Evolutionary conservation across 1,140 invertebrate species (phyloP).

Genomic region (Saxidomus purpurata): DNA sequence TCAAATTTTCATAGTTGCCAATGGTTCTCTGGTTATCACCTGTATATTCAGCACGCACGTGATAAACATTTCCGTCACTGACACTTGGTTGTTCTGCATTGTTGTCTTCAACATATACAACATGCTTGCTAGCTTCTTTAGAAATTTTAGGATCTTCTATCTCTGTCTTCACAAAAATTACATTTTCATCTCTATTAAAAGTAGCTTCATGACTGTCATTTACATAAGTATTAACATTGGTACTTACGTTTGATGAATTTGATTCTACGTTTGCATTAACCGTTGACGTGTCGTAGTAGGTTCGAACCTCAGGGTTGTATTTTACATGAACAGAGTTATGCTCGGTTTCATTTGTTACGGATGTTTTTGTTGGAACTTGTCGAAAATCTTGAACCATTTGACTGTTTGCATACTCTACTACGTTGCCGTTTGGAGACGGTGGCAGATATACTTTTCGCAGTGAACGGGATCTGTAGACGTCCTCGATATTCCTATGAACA

Average conservation of each 20-base stretch:
- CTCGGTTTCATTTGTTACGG: not conserved
- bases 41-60: conserved; percentile 19
- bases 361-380: not conserved
- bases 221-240: not conserved
- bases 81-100: not conserved
- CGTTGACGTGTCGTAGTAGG: not conserved
- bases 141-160: not conserved
- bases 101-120: not conserved
- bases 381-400: not conserved
- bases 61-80: not conserved
- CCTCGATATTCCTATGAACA: conserved; percentile 48
- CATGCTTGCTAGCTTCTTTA: not conserved
- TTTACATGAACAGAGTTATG: not conserved
- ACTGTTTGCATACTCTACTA: not conserved
- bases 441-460: conserved; percentile 1
- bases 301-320: not conserved
- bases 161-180: not conserved
- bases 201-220: not conserved
- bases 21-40: not conserved
- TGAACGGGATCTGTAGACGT: conserved; percentile 38
- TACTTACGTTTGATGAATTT: not conserved
- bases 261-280: not conserved
- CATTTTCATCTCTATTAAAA: not conserved
- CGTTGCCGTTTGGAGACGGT: not conserved
- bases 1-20: not conserved